These are phyloP conservation scores for Bergia puertoricense DNA, from an alignment of 92 coral and sea anemone genomes.

Conservation along the genomic window DNA sequence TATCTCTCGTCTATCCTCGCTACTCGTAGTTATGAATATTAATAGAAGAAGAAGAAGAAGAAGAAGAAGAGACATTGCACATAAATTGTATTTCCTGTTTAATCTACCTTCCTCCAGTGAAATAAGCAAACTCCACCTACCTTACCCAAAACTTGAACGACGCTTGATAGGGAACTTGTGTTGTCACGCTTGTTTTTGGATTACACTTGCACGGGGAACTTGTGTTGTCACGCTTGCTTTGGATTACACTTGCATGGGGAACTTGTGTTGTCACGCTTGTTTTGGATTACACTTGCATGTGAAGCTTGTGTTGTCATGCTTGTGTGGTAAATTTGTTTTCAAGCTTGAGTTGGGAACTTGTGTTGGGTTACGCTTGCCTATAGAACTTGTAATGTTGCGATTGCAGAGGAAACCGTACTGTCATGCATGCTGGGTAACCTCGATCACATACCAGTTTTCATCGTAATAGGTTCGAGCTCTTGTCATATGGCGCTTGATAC, in stretches of 20 bases:
- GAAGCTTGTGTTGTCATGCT: neutral
- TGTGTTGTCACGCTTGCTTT: neutral
- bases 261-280: too few species aligned
- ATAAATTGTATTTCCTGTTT: neutral
- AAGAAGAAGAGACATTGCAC: neutral
- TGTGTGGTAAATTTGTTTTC: neutral
- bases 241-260: neutral
- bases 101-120: neutral
- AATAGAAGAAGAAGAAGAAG: neutral
- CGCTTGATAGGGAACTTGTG: neutral
- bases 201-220: too few species aligned
- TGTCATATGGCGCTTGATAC: neutral
- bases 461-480: neutral
- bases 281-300: neutral
- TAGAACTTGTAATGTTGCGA: too few species aligned
- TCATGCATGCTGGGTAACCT: neutral
- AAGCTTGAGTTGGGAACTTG: too few species aligned
- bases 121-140: neutral
- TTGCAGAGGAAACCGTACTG: neutral
- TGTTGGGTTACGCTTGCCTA: too few species aligned
- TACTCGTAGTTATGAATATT: neutral
- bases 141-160: neutral
- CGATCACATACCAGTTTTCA: too few species aligned
- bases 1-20: neutral
- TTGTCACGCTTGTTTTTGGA: too few species aligned